phyloP scores from a whole-genome alignment of 23 tunicate genomes.

The Clavelina lepadiformis region DNA sequence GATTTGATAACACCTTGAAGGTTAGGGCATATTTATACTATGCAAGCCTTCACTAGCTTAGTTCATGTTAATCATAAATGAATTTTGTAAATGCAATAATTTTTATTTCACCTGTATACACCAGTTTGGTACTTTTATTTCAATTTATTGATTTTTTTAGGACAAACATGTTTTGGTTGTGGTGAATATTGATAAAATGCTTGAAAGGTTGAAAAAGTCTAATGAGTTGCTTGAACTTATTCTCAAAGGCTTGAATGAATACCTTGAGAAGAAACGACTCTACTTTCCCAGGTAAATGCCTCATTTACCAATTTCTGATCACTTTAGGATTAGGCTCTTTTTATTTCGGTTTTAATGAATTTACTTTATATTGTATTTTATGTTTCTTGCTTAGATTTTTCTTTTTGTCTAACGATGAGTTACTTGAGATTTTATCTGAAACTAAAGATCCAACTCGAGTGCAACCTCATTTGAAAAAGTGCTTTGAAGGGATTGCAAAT shows the following conservation, averaged over 20 bases:
- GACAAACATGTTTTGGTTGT: conserved; percentile 93
- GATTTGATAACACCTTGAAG: no score
- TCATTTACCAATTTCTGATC: no score
- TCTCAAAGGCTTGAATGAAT: conserved; percentile 94
- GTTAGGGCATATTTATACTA: no score
- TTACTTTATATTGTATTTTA: not conserved
- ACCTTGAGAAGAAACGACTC: conserved; percentile 93
- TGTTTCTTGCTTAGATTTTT: conserved; percentile 51
- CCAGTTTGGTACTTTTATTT: not conserved
- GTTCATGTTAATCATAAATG: no score
- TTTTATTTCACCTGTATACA: no score
- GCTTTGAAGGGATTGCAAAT: conserved; percentile 99
- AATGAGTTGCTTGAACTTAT: conserved; percentile 92
- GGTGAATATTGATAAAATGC: conserved; percentile 88
- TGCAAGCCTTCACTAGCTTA: no score
- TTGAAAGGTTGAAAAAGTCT: conserved; percentile 84
- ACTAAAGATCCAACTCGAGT: conserved; percentile 99
- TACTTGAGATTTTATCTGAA: conserved; percentile 95
- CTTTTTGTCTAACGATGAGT: conserved; percentile 98
- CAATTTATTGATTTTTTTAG: conserved; percentile 16
- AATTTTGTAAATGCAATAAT: no score
- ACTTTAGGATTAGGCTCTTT: not conserved
- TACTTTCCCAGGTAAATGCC: conserved; percentile 86
- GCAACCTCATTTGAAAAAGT: conserved; percentile 96
- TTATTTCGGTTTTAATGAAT: not conserved